Evolutionary conservation across 2,888 invertebrate genomes (phyloP).

Genomic region (Agrochola lota): DNA sequence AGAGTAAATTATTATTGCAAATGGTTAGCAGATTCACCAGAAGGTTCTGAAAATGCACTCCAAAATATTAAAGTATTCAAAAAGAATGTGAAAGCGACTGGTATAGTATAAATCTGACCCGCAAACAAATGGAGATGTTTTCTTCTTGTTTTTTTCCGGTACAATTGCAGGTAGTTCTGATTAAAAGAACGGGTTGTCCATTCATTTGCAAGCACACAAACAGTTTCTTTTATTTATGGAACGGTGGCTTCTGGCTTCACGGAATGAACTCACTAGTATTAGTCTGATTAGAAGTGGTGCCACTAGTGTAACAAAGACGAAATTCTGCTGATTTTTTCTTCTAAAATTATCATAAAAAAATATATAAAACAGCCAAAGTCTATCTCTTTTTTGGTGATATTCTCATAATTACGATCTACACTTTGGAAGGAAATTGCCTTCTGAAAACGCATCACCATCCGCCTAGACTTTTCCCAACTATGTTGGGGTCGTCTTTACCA

Average conservation of each 20-base stretch:
- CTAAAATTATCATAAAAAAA: neutral
- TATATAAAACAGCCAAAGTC: too few relatives aligned
- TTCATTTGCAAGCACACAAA: conserved; percentile 45
- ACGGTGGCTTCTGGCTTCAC: neutral
- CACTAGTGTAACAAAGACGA: neutral
- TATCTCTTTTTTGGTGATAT: neutral
- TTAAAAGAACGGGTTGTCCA: conserved; percentile 41
- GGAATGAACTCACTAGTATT: conserved; percentile 5
- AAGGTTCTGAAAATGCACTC: conserved; percentile 1
- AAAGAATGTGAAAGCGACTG: neutral
- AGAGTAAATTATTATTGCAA: neutral
- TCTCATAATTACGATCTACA: neutral
- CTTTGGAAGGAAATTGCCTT: neutral
- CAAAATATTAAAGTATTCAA: conserved; percentile 31
- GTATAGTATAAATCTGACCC: conserved; percentile 24
- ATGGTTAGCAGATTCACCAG: neutral
- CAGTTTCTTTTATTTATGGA: conserved; percentile 32
- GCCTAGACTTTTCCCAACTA: too few relatives aligned
- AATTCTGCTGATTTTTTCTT: neutral
- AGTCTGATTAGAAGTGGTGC: conserved; percentile 15
- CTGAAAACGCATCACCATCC: neutral
- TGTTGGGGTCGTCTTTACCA: too few relatives aligned
- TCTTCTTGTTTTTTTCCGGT: conserved; percentile 28
- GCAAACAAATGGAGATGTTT: conserved; percentile 27
- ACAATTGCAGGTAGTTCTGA: conserved; percentile 48